Evolutionary conservation across 2,113 vertebrate species (phyloP).

Genomic region (Platycercus adscitus): DNA sequence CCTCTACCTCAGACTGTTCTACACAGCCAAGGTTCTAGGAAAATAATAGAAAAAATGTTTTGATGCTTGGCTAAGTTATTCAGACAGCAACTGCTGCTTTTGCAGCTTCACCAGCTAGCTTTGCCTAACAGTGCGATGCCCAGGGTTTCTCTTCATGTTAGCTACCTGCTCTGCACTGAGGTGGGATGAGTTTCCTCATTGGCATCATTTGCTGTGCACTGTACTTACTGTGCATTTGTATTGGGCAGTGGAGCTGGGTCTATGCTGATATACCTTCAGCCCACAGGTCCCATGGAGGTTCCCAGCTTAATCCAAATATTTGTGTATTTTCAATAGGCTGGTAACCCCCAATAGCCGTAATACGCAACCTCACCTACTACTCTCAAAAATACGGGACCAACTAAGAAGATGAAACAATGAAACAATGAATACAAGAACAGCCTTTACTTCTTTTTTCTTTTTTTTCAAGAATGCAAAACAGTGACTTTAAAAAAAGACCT

Average conservation of each 20-base stretch:
- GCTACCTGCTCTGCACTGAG: not conserved
- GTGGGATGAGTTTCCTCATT: not conserved
- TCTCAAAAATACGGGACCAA: not conserved
- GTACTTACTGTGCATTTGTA: not conserved
- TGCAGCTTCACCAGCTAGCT: not conserved
- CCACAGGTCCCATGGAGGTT: not conserved
- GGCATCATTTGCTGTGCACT: not conserved
- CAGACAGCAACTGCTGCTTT: not conserved
- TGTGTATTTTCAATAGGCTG: not conserved
- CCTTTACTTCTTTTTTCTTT: not conserved
- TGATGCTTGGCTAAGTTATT: not conserved
- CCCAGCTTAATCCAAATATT: not conserved
- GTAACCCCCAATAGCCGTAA: not conserved
- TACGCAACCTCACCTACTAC: not conserved
- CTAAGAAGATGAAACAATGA: not conserved
- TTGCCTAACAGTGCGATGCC: not conserved
- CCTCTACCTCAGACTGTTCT: not conserved
- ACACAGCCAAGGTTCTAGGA: not conserved
- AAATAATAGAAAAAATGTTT: not conserved
- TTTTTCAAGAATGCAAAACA: not conserved
- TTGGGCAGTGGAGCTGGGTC: not conserved
- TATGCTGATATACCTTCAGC: not conserved
- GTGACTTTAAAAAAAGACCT: not conserved
- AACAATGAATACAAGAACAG: not conserved
- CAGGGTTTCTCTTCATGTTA: not conserved